A percentile compares a stretch with the other conserved stretches of the same genome.
These are phyloP conservation scores for Rhinoderma darwinii DNA, from an alignment of 2,113 vertebrate species.

Conservation along the genomic window DNA sequence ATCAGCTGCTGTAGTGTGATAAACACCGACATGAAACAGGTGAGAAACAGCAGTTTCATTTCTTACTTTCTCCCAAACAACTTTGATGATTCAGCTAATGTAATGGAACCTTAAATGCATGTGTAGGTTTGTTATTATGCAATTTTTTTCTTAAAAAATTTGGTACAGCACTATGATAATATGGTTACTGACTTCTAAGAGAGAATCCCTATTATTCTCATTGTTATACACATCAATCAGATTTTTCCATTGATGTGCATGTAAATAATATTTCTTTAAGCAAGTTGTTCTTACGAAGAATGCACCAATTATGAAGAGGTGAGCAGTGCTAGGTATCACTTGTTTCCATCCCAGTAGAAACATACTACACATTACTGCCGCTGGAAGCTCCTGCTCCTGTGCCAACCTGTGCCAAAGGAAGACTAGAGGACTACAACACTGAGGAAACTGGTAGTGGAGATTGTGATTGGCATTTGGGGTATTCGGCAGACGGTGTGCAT, in stretches of 20 bases:
- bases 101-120: not conserved
- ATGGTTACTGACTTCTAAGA: not conserved
- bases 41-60: slow-evolving; percentile 27
- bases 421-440: no score
- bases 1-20: slow-evolving; percentile 36
- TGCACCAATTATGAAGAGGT: not conserved
- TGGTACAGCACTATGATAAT: not conserved
- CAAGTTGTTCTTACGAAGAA: not conserved
- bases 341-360: not conserved
- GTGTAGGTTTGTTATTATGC: not conserved
- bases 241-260: not conserved
- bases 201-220: not conserved
- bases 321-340: not conserved
- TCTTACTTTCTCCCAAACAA: slow-evolving; percentile 11
- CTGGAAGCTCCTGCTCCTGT: not conserved
- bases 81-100: slow-evolving; percentile 11
- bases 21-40: not conserved
- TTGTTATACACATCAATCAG: not conserved
- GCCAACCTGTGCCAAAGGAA: not conserved
- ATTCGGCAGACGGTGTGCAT: no score
- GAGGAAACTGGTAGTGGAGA: no score
- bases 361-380: not conserved
- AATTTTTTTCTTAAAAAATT: not conserved
- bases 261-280: not conserved
- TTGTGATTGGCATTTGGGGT: no score